Evolutionary conservation across 2,888 invertebrate genomes (phyloP), one percentile per base, ranked within the genome.

Genomic region (Cloeon dipterum): DNA sequence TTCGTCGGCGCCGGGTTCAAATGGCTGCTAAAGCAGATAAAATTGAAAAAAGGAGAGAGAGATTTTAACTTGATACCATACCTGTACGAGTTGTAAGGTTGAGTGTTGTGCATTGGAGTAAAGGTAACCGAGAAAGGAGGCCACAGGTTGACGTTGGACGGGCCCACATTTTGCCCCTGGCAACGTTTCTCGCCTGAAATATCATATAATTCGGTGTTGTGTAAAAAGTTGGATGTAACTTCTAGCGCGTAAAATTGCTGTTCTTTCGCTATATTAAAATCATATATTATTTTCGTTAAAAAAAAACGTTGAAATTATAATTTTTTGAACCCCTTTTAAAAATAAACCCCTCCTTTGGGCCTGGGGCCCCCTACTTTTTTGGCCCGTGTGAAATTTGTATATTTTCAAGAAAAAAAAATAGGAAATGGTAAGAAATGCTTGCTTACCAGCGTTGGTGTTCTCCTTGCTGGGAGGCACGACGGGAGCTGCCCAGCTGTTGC

Each of bases 81-180:
- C 29, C 29, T 29, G n/a, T 8, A 16, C 5, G 29, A 29, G 16
- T 29, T 29, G 16, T 16, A 29, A 48, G 42, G 58, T 51, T 41
- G 56, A 50, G 40, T 55, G 44, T 42, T 46, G 33, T 49, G 53
- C 39, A 56, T 48, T 13, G 58, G 52, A 7, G 61, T 53, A 36
- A 57, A 52, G 1, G 62, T 59, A 32, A 66, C 59, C 1, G 69
- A 65, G 46, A 68, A 65, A 0, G 69, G 66, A 2, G 70, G 66
- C 68, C 71, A 70, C 5, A 68, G 45, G 44, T 66, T 67, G 13
- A 65, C 56, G 43, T 59, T 59, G 35, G 42, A 25, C 16, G 40
- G 34, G 7, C 39, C 26, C 17, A n/a, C n/a, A 5, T 14, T 7
- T n/a, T 20, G 11, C 16, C 20, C 16, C 34, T 7, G 35, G n/a